phyloP scores from a whole-genome alignment of 2,888 invertebrate species.

The Cosmorhoe ocellata region DNA sequence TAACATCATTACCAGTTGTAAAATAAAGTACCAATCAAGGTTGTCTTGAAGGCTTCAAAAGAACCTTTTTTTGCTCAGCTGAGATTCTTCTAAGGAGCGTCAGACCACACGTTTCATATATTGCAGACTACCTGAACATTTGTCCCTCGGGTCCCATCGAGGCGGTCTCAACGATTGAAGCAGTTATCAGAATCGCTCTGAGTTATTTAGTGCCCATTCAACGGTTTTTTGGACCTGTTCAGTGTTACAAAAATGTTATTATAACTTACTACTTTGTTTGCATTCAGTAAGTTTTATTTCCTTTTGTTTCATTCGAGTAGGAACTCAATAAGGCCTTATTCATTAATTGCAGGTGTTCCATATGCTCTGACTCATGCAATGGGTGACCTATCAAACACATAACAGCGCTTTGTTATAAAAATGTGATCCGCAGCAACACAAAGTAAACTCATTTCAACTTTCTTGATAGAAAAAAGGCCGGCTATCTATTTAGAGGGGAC shows the following conservation, averaged over 20 bases:
- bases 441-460: slow-evolving; percentile 43
- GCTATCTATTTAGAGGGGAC: slow-evolving; percentile 52
- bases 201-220: slow-evolving; percentile 28
- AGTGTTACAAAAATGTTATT: slow-evolving; percentile 10
- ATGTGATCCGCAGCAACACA: slow-evolving; percentile 20
- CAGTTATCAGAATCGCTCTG: slow-evolving; percentile 29
- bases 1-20: slow-evolving; percentile 12
- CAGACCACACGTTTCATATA: slow-evolving; percentile 23
- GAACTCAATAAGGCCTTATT: slow-evolving; percentile 4
- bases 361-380: slow-evolving; percentile 24
- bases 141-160: slow-evolving; percentile 30
- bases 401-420: slow-evolving; percentile 26
- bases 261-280: slow-evolving; percentile 5
- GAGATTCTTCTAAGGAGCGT: slow-evolving; percentile 16
- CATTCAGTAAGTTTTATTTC: slow-evolving; percentile 3
- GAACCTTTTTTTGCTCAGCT: slow-evolving; percentile 20
- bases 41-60: slow-evolving; percentile 15
- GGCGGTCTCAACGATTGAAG: slow-evolving; percentile 24
- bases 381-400: slow-evolving; percentile 18
- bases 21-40: slow-evolving; percentile 22
- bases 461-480: slow-evolving; percentile 48
- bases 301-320: slow-evolving; percentile 8
- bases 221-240: slow-evolving; percentile 13
- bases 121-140: slow-evolving; percentile 27
- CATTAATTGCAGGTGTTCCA: slow-evolving; percentile 28